A percentile compares a stretch with the other conserved stretches of the same genome.
Conservation (phyloP, 2,797 vertebrate genomes). For the Eidolon dupreanum region DNA sequence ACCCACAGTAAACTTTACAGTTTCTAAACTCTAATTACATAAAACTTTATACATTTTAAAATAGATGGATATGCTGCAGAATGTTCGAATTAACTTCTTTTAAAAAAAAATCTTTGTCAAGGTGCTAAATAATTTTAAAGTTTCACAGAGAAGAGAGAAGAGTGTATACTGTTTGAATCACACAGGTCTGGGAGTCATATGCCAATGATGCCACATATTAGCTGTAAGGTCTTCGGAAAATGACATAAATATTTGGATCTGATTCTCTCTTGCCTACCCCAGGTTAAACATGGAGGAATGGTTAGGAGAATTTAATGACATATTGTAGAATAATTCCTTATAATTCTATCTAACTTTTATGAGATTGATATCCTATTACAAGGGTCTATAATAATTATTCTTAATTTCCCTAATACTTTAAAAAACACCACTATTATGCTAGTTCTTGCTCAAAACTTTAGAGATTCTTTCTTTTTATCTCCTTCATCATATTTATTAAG, state of each 20-base stretch:
- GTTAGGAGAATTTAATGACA: background rate
- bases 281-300: background rate
- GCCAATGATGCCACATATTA: background rate
- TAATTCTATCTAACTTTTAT: background rate
- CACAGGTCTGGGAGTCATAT: background rate
- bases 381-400: background rate
- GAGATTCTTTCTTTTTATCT: background rate
- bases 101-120: background rate
- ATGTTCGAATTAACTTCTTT: background rate
- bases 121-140: background rate
- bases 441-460: background rate
- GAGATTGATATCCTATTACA: background rate
- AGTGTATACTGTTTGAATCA: background rate
- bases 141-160: background rate
- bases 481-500: background rate
- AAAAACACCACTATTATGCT: background rate
- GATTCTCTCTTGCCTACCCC: background rate
- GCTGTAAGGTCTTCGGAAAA: background rate
- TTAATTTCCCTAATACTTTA: background rate
- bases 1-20: background rate
- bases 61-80: background rate
- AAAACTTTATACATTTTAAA: background rate
- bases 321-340: background rate
- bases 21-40: background rate
- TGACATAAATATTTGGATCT: background rate